These are phyloP conservation scores for Drosophila murphyi DNA, from an alignment of 1,140 invertebrate species.

Conservation along the genomic window DNA sequence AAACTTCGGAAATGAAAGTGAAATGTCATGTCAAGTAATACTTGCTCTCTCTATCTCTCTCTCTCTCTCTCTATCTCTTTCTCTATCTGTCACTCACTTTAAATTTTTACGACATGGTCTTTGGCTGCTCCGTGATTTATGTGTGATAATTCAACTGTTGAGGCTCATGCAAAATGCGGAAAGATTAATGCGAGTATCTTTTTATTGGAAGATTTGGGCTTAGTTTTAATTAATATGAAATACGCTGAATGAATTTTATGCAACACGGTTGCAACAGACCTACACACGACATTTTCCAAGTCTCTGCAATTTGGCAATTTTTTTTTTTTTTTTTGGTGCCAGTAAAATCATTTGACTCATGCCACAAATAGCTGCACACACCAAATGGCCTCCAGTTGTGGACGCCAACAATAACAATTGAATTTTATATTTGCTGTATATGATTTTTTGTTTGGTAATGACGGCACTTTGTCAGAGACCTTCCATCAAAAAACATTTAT, in stretches of 20 bases:
- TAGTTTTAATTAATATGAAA: conserved; percentile 69
- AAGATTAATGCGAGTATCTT: conserved; percentile 56
- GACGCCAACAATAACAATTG: conserved; percentile 59
- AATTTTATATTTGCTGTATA: conserved; percentile 44
- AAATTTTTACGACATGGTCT: conserved; percentile 14
- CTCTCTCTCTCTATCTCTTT: conserved; percentile 3
- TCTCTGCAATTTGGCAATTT: conserved; percentile 63
- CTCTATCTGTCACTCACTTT: not conserved
- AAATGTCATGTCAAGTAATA: conserved; percentile 77
- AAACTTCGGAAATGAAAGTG: conserved; percentile 82
- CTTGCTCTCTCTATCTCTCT: conserved; percentile 5
- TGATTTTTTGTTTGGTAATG: conserved; percentile 57
- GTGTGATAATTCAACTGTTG: conserved; percentile 62
- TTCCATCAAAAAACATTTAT: conserved; percentile 68
- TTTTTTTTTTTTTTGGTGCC: conserved; percentile 38
- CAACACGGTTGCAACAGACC: conserved; percentile 27
- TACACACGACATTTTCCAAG: conserved; percentile 44
- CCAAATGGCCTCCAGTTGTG: conserved; percentile 64
- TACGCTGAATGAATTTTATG: conserved; percentile 25
- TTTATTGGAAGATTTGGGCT: conserved; percentile 45
- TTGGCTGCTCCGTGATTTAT: conserved; percentile 63
- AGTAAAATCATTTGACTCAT: conserved; percentile 38
- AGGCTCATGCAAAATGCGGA: conserved; percentile 65
- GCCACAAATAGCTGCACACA: conserved; percentile 34
- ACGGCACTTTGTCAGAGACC: conserved; percentile 68